phyloP scores from a whole-genome alignment of 2,797 vertebrate genomes.

The Malacoctenus gilli region DNA sequence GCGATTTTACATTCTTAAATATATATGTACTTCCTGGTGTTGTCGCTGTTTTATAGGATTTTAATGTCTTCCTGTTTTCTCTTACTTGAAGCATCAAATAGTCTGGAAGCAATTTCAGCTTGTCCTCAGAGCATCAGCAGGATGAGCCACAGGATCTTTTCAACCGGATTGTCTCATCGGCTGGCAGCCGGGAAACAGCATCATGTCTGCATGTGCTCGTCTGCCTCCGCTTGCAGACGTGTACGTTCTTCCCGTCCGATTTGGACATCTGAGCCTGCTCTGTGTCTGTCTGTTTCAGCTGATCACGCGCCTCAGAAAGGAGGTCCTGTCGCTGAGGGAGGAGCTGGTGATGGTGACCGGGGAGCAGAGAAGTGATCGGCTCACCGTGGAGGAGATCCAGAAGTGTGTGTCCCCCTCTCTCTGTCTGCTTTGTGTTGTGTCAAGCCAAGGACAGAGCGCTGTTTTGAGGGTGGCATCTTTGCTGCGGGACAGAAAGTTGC shows the following conservation, averaged over 20 bases:
- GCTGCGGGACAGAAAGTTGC: too few relatives aligned
- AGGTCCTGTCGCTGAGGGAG: slow-evolving; percentile 88
- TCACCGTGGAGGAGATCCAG: slow-evolving; percentile 85
- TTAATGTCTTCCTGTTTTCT: slow-evolving; percentile 61
- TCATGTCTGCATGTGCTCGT: not conserved
- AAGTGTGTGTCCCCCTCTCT: slow-evolving; percentile 74
- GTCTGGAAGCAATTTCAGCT: slow-evolving; percentile 62
- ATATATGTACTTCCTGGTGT: too few relatives aligned
- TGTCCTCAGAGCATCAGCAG: slow-evolving; percentile 50
- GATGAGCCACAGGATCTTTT: slow-evolving; percentile 49
- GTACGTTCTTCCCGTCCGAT: too few relatives aligned
- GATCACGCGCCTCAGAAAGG: slow-evolving; percentile 86
- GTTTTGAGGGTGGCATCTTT: too few relatives aligned
- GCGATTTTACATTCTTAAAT: not conserved
- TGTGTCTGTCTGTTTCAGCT: slow-evolving; percentile 78
- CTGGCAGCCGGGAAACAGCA: slow-evolving; percentile 28
- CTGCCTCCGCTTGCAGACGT: not conserved
- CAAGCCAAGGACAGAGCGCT: too few relatives aligned
- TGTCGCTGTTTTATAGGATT: too few relatives aligned
- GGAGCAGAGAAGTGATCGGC: slow-evolving; percentile 81
- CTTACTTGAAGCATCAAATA: slow-evolving; percentile 39
- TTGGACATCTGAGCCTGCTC: slow-evolving; percentile 10
- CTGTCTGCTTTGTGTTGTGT: too few relatives aligned
- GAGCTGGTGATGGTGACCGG: slow-evolving; percentile 88
- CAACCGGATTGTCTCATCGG: slow-evolving; percentile 54